Percentiles rank a stretch among this genome's conserved stretches.
These are phyloP conservation scores for Drosophila subobscura DNA, from an alignment of 1,140 invertebrate genomes.

Conservation along the genomic window DNA sequence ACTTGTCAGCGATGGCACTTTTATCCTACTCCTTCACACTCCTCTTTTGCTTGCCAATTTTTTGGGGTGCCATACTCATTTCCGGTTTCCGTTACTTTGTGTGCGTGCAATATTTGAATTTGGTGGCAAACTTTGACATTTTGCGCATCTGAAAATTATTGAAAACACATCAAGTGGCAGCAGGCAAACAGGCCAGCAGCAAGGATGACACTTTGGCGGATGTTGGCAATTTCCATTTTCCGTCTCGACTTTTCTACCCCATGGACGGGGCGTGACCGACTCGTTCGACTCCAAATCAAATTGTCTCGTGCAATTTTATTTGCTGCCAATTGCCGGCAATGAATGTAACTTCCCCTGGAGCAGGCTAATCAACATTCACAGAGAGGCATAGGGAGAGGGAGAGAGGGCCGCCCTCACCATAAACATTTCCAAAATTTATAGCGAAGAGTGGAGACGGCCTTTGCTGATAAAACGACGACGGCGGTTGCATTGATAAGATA, in stretches of 20 bases:
- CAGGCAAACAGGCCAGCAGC: neutral
- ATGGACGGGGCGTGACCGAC: conserved; percentile 49
- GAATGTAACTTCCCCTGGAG: conserved; percentile 58
- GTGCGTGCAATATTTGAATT: conserved; percentile 77
- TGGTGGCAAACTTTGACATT: conserved; percentile 56
- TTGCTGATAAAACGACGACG: conserved; percentile 18
- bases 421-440: no score
- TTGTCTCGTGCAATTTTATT: conserved; percentile 72
- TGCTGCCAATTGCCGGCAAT: conserved; percentile 61
- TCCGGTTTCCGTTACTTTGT: conserved; percentile 81
- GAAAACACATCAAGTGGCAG: conserved; percentile 69
- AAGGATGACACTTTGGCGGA: conserved; percentile 46
- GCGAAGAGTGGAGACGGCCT: no score
- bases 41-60: conserved; percentile 11
- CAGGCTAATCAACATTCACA: conserved; percentile 58
- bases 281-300: conserved; percentile 58
- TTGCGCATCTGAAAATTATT: conserved; percentile 71
- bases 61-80: conserved; percentile 73
- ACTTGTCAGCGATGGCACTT: no score
- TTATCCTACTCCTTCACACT: neutral
- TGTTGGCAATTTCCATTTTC: conserved; percentile 72
- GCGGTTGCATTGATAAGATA: conserved; percentile 54
- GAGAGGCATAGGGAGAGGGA: conserved; percentile 1
- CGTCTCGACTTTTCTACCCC: conserved; percentile 19
- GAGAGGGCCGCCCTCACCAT: neutral